A percentile compares a stretch with the other conserved stretches of the same genome.
Evolutionary conservation across 2,797 vertebrate genomes (phyloP).

Genomic region (Phaenicophaeus curvirostris): DNA sequence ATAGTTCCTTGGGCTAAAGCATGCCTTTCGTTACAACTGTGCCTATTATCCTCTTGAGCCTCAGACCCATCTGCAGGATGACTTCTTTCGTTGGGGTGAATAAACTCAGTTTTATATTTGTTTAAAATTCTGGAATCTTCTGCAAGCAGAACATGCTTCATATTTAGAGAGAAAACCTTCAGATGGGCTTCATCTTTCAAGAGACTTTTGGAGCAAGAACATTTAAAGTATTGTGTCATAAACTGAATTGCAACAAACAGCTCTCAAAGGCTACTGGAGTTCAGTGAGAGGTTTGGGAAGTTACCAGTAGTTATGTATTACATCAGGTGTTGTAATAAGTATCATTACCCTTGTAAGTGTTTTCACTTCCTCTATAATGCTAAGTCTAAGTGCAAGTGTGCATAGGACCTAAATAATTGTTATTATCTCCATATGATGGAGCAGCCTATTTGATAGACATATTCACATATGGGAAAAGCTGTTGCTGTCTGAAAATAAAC

Average conservation of each 20-base stretch:
- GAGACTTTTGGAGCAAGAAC: neutral
- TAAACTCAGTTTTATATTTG: neutral
- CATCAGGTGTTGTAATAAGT: slow-evolving; percentile 22
- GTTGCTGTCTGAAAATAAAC: neutral
- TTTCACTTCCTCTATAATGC: slow-evolving; percentile 21
- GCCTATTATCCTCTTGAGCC: neutral
- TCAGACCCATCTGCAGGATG: neutral
- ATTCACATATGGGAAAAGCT: neutral
- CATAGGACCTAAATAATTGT: neutral
- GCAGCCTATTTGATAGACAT: neutral
- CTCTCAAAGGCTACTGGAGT: slow-evolving; percentile 57
- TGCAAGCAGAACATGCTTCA: neutral
- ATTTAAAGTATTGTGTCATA: slow-evolving; percentile 23
- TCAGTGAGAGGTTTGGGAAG: slow-evolving; percentile 55
- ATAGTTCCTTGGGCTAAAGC: neutral
- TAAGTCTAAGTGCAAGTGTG: neutral
- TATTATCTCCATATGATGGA: neutral
- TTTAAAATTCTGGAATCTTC: slow-evolving; percentile 35
- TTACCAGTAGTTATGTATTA: slow-evolving; percentile 21
- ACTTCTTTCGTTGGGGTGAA: neutral
- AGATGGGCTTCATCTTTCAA: slow-evolving; percentile 6
- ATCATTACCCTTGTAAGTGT: neutral
- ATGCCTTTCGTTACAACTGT: neutral
- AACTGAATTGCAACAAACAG: slow-evolving; percentile 29
- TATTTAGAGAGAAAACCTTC: slow-evolving; percentile 6